Percentiles rank a stretch among this genome's conserved stretches.
Conservation (phyloP, 2,888 invertebrate species). For the Nasonia oneida region DNA sequence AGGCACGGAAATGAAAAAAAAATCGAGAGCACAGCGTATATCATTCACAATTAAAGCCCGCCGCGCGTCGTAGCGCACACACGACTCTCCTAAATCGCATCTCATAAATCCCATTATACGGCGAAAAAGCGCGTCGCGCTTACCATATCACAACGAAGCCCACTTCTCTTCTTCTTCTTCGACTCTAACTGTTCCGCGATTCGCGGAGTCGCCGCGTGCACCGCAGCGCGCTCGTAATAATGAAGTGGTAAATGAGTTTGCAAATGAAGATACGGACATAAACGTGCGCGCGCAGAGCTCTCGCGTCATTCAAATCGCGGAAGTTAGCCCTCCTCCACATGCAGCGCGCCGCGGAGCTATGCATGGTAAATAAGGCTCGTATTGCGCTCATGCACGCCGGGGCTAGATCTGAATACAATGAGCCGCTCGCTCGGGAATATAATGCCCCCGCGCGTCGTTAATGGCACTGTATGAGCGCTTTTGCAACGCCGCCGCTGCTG, state of each 20-base stretch:
- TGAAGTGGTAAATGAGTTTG: constrained; percentile 62
- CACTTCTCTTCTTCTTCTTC: constrained; percentile 17
- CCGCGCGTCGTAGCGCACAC: neutral
- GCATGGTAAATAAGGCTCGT: constrained; percentile 74
- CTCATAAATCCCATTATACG: constrained; percentile 50
- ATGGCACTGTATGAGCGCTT: constrained; percentile 66
- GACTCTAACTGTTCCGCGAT: constrained; percentile 50
- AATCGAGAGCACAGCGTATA: neutral
- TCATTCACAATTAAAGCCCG: neutral
- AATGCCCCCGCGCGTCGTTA: constrained; percentile 68
- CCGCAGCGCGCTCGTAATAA: constrained; percentile 38
- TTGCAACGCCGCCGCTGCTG: neutral
- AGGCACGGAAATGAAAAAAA: too few relatives aligned
- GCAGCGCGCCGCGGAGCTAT: constrained; percentile 65
- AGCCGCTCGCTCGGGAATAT: constrained; percentile 66
- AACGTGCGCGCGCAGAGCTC: neutral
- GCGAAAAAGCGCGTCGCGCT: constrained; percentile 16
- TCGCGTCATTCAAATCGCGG: constrained; percentile 62
- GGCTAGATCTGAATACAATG: constrained; percentile 76
- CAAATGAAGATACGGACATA: constrained; percentile 60
- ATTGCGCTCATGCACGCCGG: constrained; percentile 50
- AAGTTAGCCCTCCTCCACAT: constrained; percentile 51
- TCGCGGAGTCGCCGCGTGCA: constrained; percentile 29
- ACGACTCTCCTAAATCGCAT: constrained; percentile 36
- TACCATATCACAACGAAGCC: constrained; percentile 39